phyloP scores from a whole-genome alignment of 2,113 vertebrate genomes.

The Cyprichromis sp. region DNA sequence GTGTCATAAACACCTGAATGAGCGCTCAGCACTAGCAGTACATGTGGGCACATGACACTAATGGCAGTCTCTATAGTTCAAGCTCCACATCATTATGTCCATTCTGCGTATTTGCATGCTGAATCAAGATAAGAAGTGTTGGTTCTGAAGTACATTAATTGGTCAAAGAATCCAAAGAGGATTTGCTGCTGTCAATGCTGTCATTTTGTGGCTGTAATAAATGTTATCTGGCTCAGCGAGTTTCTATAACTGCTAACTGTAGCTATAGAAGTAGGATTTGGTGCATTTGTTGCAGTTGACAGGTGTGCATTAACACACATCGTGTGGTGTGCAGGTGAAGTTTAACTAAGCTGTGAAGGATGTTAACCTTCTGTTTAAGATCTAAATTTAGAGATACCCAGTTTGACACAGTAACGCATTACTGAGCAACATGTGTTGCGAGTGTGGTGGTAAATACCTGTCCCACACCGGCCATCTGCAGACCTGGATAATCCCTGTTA shows the following conservation, averaged over 20 bases:
- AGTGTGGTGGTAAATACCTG: slow-evolving; percentile 34
- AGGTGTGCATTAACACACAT: background rate
- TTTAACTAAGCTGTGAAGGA: background rate
- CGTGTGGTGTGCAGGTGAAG: background rate
- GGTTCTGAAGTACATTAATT: background rate
- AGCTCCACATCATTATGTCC: background rate
- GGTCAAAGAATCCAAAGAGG: background rate
- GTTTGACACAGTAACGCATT: background rate
- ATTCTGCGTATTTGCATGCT: background rate
- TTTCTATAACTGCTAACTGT: background rate
- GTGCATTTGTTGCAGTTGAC: background rate
- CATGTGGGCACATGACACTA: background rate
- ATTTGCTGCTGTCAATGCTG: background rate
- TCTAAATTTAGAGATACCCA: background rate
- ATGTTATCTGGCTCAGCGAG: background rate
- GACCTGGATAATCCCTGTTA: slow-evolving; percentile 60
- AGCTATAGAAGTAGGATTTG: background rate
- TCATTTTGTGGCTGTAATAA: background rate
- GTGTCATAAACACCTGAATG: background rate
- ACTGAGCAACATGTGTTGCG: slow-evolving; percentile 6
- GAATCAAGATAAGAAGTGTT: background rate
- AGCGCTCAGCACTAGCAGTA: background rate
- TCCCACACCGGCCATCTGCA: slow-evolving; percentile 55
- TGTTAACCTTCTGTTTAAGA: background rate
- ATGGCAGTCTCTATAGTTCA: background rate